Evolutionary conservation across 2,888 invertebrate genomes (phyloP).

Genomic region (Uloborus plumipes): DNA sequence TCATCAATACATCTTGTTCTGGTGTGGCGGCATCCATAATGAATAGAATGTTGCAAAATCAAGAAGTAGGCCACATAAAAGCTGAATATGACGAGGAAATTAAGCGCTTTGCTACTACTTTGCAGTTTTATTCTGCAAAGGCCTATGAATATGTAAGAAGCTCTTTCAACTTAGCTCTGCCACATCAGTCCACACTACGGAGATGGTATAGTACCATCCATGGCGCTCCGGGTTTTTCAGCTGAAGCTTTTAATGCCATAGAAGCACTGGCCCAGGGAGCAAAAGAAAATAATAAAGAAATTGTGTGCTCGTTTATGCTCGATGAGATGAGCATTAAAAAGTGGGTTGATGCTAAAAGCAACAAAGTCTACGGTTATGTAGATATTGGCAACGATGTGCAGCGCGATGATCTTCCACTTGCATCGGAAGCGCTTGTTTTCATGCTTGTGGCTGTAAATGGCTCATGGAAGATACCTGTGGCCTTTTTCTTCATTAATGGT

Average conservation of each 20-base stretch:
- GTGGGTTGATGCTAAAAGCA: background rate
- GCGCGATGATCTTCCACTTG: background rate
- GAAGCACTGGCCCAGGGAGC: background rate
- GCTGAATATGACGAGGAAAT: background rate
- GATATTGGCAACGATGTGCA: background rate
- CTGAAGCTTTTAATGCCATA: background rate
- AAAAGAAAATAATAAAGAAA: too few species aligned
- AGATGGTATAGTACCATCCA: background rate
- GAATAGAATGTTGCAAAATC: background rate
- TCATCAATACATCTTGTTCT: too few species aligned
- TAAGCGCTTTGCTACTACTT: background rate
- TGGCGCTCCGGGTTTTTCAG: background rate
- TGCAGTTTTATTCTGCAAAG: background rate
- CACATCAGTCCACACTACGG: background rate
- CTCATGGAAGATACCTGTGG: background rate
- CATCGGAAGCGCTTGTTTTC: background rate
- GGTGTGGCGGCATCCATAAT: too few species aligned
- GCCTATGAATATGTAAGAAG: constrained; percentile 2
- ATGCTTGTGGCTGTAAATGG: background rate
- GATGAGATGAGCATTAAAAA: constrained; percentile 12
- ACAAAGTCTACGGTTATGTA: background rate
- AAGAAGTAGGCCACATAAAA: background rate
- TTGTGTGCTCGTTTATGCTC: background rate
- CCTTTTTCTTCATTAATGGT: background rate
- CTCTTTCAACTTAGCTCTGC: background rate